Evolutionary conservation across 2,113 vertebrate genomes (phyloP), one percentile per base, ranked within the genome.

Genomic region (Leptobrachium leishanense): DNA sequence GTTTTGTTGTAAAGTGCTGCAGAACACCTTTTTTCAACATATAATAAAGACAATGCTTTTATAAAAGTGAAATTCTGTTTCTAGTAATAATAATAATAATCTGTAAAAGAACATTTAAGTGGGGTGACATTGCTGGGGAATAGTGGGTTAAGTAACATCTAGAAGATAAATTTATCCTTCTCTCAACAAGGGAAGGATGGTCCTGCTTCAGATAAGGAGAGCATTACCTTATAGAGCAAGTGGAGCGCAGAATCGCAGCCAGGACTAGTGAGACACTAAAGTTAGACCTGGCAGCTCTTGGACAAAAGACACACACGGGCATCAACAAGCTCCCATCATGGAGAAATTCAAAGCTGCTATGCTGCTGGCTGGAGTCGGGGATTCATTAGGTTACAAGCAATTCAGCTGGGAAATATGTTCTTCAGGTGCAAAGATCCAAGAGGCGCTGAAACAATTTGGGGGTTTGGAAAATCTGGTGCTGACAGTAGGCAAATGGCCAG

Each of bases 301-400:
- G 67, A 68, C 70, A 72, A 65, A 82, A 81, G 80, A 1, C 0
- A 70, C 63, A 77, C 67, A 67, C 46, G 5, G 68, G 3, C 39
- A 2, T 3, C 71, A 43, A 43, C 5, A 44, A 31, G 79, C 78
- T 79, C 2, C 13, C 0, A 4, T 66, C 57, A 96, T 98, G 97
- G 98, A 99, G 87, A 95, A 93, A 84, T 99, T 98, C 82, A 94
- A 94, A 88, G 95, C 96, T 44, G 97, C 90, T 0, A 93, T 99
- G 88, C 84, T 98, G 68, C 91, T 99, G 74, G 94, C 92, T 3
- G 92, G 87, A 1, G 94, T 91, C 1, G 97, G 97, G 0, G 97
- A 99, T 78, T 93, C 94, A 0, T 90, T 99, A 0, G 97, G 97
- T 70, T 95, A 92, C 77, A 90, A 91, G 70, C 96, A 96, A 42